These are phyloP conservation scores for Macrosteles quadrilineatus DNA, from an alignment of 1,140 invertebrate genomes.

Conservation along the genomic window DNA sequence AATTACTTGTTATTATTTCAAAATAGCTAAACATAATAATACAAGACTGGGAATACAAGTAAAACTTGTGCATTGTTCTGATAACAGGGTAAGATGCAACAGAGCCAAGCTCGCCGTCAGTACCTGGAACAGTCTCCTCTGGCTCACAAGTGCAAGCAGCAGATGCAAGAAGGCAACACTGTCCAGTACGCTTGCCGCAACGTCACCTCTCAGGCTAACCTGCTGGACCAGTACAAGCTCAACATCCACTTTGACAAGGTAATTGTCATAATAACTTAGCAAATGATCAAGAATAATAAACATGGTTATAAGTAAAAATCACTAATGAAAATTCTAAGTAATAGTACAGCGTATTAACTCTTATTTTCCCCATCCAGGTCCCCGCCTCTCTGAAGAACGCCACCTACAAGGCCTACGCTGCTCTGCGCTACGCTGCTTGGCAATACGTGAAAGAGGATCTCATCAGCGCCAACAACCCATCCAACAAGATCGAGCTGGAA, in stretches of 20 bases:
- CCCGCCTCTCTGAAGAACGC: constrained; percentile 38
- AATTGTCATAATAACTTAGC: too few species aligned
- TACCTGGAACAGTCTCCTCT: constrained; percentile 50
- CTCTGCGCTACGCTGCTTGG: constrained; percentile 33
- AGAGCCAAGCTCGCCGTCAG: constrained; percentile 54
- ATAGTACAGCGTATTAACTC: too few species aligned
- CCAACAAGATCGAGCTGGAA: constrained; percentile 54
- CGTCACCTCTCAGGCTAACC: constrained; percentile 52
- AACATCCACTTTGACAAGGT: constrained; percentile 26
- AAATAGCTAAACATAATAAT: background rate
- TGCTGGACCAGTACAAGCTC: constrained; percentile 51
- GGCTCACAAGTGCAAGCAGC: constrained; percentile 52
- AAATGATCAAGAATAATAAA: too few species aligned
- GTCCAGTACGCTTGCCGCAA: constrained; percentile 57
- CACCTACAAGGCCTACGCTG: constrained; percentile 40
- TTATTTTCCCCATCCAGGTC: too few species aligned
- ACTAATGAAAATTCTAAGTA: too few species aligned
- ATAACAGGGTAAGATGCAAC: constrained; percentile 49
- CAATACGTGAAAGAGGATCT: constrained; percentile 39
- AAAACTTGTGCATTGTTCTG: too few species aligned
- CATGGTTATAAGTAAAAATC: too few species aligned
- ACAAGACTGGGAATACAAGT: background rate
- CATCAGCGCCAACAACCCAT: constrained; percentile 38
- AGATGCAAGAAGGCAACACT: constrained; percentile 57
- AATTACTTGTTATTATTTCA: background rate